phyloP scores from a whole-genome alignment of 1,140 invertebrate genomes.

The Piezodorus guildinii region DNA sequence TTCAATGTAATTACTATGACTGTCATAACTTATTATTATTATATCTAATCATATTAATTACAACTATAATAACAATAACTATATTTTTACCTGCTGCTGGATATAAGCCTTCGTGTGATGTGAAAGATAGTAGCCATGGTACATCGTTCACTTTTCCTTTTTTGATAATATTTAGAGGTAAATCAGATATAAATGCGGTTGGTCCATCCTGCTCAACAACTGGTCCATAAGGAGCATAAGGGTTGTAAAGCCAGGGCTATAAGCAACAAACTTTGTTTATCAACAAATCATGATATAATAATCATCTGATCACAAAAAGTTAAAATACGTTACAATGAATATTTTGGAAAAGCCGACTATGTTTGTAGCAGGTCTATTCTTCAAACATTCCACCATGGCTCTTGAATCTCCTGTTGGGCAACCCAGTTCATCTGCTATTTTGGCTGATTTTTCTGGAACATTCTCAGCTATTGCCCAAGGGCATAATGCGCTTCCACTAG shows the following conservation, averaged over 20 bases:
- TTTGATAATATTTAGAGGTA: constrained; percentile 42
- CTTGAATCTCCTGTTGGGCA: constrained; percentile 45
- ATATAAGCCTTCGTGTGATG: constrained; percentile 34
- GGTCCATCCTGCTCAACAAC: constrained; percentile 39
- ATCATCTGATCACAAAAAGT: too few relatives aligned
- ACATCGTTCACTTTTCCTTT: constrained; percentile 34
- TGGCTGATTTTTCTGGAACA: constrained; percentile 50
- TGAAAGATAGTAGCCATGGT: constrained; percentile 35
- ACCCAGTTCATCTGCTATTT: constrained; percentile 51
- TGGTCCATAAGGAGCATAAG: constrained; percentile 50
- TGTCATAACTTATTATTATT: too few relatives aligned
- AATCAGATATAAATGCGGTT: constrained; percentile 42
- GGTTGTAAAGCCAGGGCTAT: constrained; percentile 41
- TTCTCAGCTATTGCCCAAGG: constrained; percentile 38
- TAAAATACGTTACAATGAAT: not conserved
- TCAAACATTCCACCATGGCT: constrained; percentile 57
- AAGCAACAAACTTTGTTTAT: not conserved
- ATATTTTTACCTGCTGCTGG: constrained; percentile 36
- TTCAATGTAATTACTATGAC: too few relatives aligned
- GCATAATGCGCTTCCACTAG: not conserved
- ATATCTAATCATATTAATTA: too few relatives aligned
- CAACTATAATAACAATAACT: too few relatives aligned
- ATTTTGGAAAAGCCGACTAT: constrained; percentile 30
- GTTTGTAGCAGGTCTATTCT: constrained; percentile 43
- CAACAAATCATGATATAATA: too few relatives aligned